Evolutionary conservation across 2,888 invertebrate genomes (phyloP), one percentile per base, ranked within the genome.

Genomic region (Cheiracanthium punctorium): DNA sequence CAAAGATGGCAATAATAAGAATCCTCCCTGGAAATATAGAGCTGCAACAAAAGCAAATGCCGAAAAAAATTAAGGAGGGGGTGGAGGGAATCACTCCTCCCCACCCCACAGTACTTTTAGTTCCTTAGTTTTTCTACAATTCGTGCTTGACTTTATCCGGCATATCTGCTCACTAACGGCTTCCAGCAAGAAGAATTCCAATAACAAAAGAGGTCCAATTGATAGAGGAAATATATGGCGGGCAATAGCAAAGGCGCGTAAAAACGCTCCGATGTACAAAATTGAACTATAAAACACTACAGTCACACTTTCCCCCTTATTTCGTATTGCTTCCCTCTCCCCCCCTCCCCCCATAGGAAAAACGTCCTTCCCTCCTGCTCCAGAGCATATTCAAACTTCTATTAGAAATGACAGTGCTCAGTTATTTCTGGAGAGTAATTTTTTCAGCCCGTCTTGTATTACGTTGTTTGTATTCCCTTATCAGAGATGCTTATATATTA

Each of bases 261-360:
- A 86, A 86, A 80, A 76, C 72, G 80, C 86, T 74, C 71, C 76
- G 24, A 67, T 86, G 80, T 75, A 86, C 80, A 86, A 86, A 86
- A 86, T 86, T 80, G 86, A 76, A 80, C 80, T 80, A 86, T 86
- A 86, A 86, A 86, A 86, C 86, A 86, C 80, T 80, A 85, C 84
- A 79, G 77, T 79, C 84, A 52, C 84, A 77, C 72, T 30, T 37
- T 33, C 77, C 82, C 82, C 28, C 41, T 30, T 65, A 30, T 29
- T 30, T 41, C 69, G 29, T 20, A 52, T 74, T 75, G 20, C 43
- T 33, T 79, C 28, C 43, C 20, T 41, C 41, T 67, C 41, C 32
- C n/a, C 32, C 24, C 70, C 67, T 17, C 73, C 48, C 33, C 48
- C 33, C 58, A 14, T 12, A 8, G 70, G 14, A 28, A 24, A 30